phyloP scores from a whole-genome alignment of 1,140 invertebrate species.

The Macrocentrus cingulum region DNA sequence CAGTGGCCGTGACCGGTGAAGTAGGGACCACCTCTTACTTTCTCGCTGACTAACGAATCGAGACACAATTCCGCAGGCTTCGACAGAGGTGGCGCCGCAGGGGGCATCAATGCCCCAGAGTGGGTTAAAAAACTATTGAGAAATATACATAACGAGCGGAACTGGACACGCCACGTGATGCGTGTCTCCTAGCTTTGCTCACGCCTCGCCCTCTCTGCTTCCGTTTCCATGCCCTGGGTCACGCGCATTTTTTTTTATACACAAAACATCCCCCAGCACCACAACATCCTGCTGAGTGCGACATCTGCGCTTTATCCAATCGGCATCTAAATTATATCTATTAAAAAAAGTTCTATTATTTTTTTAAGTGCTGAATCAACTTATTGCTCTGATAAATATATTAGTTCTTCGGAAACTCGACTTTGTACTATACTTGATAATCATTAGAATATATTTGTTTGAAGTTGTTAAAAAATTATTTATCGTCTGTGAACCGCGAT shows the following conservation, averaged over 20 bases:
- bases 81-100: background rate
- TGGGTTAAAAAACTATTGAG: background rate
- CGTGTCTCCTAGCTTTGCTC: slow-evolving; percentile 37
- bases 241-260: background rate
- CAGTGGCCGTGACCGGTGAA: slow-evolving; percentile 36
- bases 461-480: no score
- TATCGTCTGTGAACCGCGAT: no score
- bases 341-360: no score
- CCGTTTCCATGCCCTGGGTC: slow-evolving; percentile 6
- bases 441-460: no score
- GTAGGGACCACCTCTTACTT: slow-evolving; percentile 39
- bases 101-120: background rate
- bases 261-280: background rate
- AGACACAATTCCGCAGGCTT: slow-evolving; percentile 17
- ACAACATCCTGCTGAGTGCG: no score
- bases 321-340: no score
- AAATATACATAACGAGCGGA: background rate
- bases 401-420: no score
- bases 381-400: no score
- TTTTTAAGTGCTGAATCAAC: no score
- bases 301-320: no score
- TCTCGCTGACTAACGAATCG: slow-evolving; percentile 34
- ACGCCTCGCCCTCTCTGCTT: slow-evolving; percentile 36
- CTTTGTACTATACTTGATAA: no score
- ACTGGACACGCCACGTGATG: slow-evolving; percentile 24